Evolutionary conservation across 2,113 vertebrate species (phyloP).

Genomic region (Melanerpes aurifrons): DNA sequence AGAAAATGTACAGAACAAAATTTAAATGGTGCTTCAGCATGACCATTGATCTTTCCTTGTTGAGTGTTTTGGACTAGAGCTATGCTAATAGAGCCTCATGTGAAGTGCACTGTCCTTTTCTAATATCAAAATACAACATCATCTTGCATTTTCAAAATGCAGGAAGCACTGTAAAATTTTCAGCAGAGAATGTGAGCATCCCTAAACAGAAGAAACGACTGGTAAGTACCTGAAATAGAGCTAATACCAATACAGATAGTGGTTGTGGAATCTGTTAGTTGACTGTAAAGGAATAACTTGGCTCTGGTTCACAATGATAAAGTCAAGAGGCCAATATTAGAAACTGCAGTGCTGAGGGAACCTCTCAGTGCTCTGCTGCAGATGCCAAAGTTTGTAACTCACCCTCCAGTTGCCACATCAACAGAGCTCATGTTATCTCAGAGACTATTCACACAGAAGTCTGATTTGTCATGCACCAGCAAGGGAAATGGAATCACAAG

Average conservation of each 20-base stretch:
- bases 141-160: background rate
- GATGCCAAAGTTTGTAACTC: constrained; percentile 19
- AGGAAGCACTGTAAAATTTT: background rate
- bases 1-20: background rate
- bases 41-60: background rate
- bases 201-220: background rate
- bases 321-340: constrained; percentile 39
- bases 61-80: background rate
- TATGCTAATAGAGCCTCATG: background rate
- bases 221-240: background rate
- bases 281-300: constrained; percentile 15
- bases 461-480: background rate
- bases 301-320: background rate
- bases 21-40: background rate
- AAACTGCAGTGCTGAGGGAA: background rate
- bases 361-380: background rate
- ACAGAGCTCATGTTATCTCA: background rate
- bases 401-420: background rate
- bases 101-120: background rate
- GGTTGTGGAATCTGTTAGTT: background rate
- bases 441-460: background rate
- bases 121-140: background rate
- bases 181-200: background rate
- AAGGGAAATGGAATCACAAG: background rate
- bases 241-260: background rate